A percentile compares a stretch with the other conserved stretches of the same genome.
Evolutionary conservation across 1,140 invertebrate species (phyloP).

Genomic region (Pseudomyrmex concolor): DNA sequence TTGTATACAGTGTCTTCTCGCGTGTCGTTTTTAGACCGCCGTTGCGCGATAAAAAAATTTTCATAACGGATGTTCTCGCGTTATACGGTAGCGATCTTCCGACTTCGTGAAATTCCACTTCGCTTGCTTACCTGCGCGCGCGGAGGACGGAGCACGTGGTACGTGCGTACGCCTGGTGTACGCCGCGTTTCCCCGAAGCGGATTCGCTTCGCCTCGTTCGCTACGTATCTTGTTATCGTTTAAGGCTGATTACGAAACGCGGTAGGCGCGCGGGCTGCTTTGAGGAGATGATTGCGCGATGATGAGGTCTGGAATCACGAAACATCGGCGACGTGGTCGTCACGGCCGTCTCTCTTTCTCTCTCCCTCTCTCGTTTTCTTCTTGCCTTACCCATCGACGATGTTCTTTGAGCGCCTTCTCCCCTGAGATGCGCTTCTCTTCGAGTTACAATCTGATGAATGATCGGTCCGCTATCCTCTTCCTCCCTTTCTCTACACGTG

Average conservation of each 20-base stretch:
- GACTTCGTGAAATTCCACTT: conserved; percentile 22
- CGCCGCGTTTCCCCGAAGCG: conserved; percentile 52
- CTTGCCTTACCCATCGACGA: conserved; percentile 16
- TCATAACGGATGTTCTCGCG: background rate
- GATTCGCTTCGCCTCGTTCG: conserved; percentile 32
- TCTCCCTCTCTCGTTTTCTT: background rate
- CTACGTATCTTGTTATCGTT: conserved; percentile 77
- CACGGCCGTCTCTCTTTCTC: conserved; percentile 17
- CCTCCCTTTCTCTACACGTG: conserved; percentile 58
- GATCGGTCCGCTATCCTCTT: conserved; percentile 62
- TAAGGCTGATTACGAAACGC: conserved; percentile 77
- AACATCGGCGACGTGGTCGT: conserved; percentile 64
- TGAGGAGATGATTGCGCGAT: conserved; percentile 72
- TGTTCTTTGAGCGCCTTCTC: conserved; percentile 2
- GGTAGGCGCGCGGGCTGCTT: conserved; percentile 58
- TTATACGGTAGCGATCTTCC: conserved; percentile 29
- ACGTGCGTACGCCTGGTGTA: conserved; percentile 9
- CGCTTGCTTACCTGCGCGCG: background rate
- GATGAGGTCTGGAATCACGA: conserved; percentile 73
- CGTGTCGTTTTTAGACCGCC: background rate
- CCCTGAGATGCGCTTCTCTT: conserved; percentile 49
- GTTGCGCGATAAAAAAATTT: background rate
- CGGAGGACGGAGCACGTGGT: conserved; percentile 8
- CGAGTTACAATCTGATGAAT: conserved; percentile 73
- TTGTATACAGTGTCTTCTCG: background rate